Base-by-base conservation (phyloP, 2,888 invertebrate species). In the Drosophila pseudotalamancana region DNA sequence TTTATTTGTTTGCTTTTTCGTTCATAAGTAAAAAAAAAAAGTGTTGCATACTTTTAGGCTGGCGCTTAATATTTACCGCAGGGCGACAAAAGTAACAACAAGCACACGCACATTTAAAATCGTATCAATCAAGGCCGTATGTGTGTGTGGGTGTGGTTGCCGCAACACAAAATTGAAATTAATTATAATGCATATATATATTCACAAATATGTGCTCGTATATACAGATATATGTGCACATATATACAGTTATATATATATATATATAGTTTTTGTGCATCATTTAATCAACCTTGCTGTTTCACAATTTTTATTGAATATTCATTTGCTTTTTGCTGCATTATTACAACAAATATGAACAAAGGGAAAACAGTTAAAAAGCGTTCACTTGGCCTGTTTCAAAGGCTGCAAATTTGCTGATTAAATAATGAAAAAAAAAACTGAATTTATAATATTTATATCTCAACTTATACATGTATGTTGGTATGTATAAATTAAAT, bases 161-260 rank as follows among this genome's bases (percentile, higher is more conserved):
- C 42, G 37, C 27, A 54, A 54, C 59, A 49, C 54, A 62, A 79
- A 82, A 82, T 67, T 53, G 46, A 76, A 72, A 80, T 83, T 72
- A 79, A 80, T 83, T 74, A 66, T 67, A 72, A 61, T 59, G 31
- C 61, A 45, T 39, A 45, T 48, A 61, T 39, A 40, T 50, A 42
- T 62, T 72, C 79, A 66, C 66, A 37, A 43, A 16, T 45, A 39
- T 53, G 42, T 61, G 29, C 12, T 35, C 27, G 19, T 27, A 9
- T 8, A 48, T 14, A 34, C 19, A 21, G 18, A 29, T 12, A 50
- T 37, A 16, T 27, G 34, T 18, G 21, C 11, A 25, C n/a, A 18
- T 2, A 37, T 1, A 16, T 1, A 18, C 9, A 12, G 34, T 0
- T 12, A 19, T 29, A 14, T 23, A 19, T 3, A 19, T 6, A 23